Base-by-base conservation (phyloP, 1,140 invertebrate species). In the Cyclina sinensis region DNA sequence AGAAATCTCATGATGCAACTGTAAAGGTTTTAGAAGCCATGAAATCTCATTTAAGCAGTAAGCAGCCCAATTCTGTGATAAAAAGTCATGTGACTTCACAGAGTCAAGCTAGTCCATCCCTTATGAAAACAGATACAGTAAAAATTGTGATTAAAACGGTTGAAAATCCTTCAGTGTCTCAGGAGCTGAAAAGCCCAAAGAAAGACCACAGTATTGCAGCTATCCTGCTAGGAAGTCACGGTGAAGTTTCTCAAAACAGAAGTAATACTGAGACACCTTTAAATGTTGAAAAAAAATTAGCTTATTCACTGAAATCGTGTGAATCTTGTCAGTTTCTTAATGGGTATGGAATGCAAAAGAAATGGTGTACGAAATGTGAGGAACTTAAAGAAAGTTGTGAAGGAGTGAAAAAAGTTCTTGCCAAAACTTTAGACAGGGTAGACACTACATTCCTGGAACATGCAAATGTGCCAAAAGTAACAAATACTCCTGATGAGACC, bases 291-390 rank as follows among this genome's bases (percentile, higher is more conserved):
- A 30, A 0, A 35, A 39, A 7, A 7, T 21, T 24, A 74, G 4
- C 1, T 0, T 37, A 54, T 21, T 4, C 35, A 54, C 4, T 30
- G 21, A 51, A 30, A 21, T 68, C 54, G 27, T 87, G 85, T 87
- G 76, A 80, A n/a, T 87, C 85, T 0, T 87, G 85, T 51, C 48
- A 65, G n/a, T 87, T 87, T 54, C 39, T 87, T 11, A 80, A 80
- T 18, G 59, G 79, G 39, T 87, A 87, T 37, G 85, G 85, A 62
- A 78, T 83, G 59, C 24, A 35, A 18, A 83, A 83, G 59, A 68
- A 70, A 32, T 39, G 81, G 46, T 83, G 81, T 70, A n/a, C 62
- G 4, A 70, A 68, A 83, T 83, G 81, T 83, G 24, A 83, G 68
- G 81, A 83, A 65, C 43, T 83, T 2, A 46, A 83, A 48, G 9